A percentile compares a stretch with the other conserved stretches of the same genome.
phyloP scores from a whole-genome alignment of 1,140 invertebrate genomes.

The Caenorhabditis latens region DNA sequence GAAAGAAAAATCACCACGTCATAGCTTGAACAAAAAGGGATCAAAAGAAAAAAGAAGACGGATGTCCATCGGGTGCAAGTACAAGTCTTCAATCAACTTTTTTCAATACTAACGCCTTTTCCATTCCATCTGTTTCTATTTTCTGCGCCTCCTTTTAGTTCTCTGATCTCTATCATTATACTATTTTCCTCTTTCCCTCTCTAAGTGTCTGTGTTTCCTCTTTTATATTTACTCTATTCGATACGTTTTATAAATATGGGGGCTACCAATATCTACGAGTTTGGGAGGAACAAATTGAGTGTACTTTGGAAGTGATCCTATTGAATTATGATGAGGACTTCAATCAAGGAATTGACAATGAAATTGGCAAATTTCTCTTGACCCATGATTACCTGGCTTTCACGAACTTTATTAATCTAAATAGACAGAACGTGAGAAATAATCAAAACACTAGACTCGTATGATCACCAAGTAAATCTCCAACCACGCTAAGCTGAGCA shows the following conservation, averaged over 20 bases:
- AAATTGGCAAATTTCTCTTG: no score
- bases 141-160: not conserved
- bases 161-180: constrained; percentile 20
- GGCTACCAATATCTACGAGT: not conserved
- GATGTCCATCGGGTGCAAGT: not conserved
- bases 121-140: not conserved
- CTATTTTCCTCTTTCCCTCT: not conserved
- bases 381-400: no score
- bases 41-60: not conserved
- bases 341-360: no score
- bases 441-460: not conserved
- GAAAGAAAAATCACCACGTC: constrained; percentile 2
- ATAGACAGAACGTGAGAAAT: not conserved
- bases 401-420: not conserved
- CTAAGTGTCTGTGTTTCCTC: not conserved
- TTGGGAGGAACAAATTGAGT: not conserved
- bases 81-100: constrained; percentile 6
- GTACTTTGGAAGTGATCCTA: not conserved
- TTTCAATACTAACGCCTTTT: not conserved
- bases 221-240: not conserved
- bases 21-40: not conserved
- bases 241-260: not conserved
- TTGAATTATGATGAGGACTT: no score
- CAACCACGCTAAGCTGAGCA: not conserved
- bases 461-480: not conserved